Evolutionary conservation across 2,797 vertebrate genomes (phyloP), one percentile per base, ranked within the genome.

Genomic region (Enteromius mattozi): DNA sequence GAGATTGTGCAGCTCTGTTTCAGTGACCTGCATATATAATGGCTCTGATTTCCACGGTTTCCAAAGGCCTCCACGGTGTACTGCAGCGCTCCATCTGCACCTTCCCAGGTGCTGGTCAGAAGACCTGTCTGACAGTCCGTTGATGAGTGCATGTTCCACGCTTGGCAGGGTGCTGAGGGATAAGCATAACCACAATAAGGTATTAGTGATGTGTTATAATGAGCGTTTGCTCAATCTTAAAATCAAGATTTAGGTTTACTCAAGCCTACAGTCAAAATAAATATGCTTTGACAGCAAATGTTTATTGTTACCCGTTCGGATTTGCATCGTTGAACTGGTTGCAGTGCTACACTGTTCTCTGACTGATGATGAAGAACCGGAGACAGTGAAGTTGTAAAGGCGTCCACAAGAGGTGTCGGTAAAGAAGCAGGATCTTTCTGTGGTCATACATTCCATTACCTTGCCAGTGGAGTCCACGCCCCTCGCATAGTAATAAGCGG

Each of bases 131-230:
- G 35, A 85, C 95, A 96, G 56, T 92, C 72, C 0, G 89, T 68
- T 6, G 74, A 85, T 0, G 94, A 92, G 69, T 86, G 59, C 87
- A 96, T 21, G 77, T 94, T 94, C n/a, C 83, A 56, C 0, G 95
- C 93, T 37, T 92, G 91, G 72, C 96, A 96, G 0, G 96, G 96
- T 13, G 95, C 96, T 96, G 90, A 65, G 79, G 59, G 54, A 21
- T 40, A 6, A 21, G 59, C 12, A 56, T 19, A 5, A 30, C 2
- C 10, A 17, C 17, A 66, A 33, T 9, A 45, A 30, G 3, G 2
- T 30, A 63, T 63, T 16, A 27, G 24, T 27, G 59, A 4, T 27
- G 59, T 70, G 10, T 71, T 45, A 21, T 59, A 37, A 2, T 81
- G 6, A 59, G 16, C 14, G 35, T 37, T 19, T 17, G 4, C 14